Evolutionary conservation across 1,140 invertebrate species (phyloP), one percentile per base, ranked within the genome.

Genomic region (Ostrea denselamellosa): DNA sequence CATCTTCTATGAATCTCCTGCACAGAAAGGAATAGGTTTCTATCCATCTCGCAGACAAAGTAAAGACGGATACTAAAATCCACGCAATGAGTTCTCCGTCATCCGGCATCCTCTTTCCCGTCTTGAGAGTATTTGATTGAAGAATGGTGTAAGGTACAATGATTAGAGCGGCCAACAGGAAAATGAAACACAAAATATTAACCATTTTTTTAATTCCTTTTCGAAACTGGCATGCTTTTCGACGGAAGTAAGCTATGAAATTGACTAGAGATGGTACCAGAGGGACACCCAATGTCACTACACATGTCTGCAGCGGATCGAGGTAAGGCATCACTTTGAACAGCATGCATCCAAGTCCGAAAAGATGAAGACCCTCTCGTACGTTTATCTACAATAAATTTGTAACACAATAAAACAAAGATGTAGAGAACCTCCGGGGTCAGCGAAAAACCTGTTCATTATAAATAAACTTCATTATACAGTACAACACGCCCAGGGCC

Each of bases 41-140:
- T 19, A 88, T 25, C 89, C 89, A 90, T 28, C 89, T 53, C 4
- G 71, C 10, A 9, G 89, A 88, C 68, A 90, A 9, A n/a, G 88
- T 22, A 8, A 88, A 65, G 8, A 71, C 51, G 1, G 84, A 77
- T 34, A 44, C 58, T 4, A 84, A 81, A 19, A 83, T 62, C 68
- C 89, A 88, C 1, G 56, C 71, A 17, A 82, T 17, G 8, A 90
- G 54, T 17, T 83, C 82, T 56, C 68, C 68, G 2, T 77, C 28
- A 9, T 34, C 68, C 9, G 28, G 68, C 28, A 14, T 14, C 25
- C 68, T 22, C 22, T 82, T 77, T 0, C 44, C 65, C 19, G 10
- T 83, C 17, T 53, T 83, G 17, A 19, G 17, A 14, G 19, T 51
- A 53, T 9, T 10, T 9, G 44, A 53, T 19, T 83, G 82, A 17